phyloP scores from a whole-genome alignment of 2,888 invertebrate genomes.

The Agonopterix arenella region DNA sequence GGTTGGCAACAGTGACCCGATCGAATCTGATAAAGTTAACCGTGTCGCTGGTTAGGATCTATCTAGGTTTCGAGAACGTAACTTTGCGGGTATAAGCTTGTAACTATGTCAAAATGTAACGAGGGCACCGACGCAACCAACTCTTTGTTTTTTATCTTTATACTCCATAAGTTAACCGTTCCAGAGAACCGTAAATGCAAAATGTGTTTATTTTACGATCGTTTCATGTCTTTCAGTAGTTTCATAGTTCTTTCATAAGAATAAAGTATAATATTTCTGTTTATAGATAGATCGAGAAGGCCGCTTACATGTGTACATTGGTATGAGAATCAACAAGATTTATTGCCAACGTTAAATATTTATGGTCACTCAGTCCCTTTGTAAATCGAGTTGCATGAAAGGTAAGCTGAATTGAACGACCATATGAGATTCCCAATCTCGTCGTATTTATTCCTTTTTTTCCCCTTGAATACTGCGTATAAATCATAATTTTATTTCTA shows the following conservation, averaged over 20 bases:
- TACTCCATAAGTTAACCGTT: constrained; percentile 9
- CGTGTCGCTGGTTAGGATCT: constrained; percentile 57
- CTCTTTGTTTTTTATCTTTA: constrained; percentile 24
- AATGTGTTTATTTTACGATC: constrained; percentile 8
- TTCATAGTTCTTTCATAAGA: constrained; percentile 33
- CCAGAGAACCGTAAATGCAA: constrained; percentile 3
- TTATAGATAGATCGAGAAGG: constrained; percentile 41
- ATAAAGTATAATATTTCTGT: constrained; percentile 25
- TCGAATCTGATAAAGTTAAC: constrained; percentile 57
- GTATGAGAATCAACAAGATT: constrained; percentile 35
- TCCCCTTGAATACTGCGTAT: too few relatives aligned
- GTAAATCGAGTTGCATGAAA: constrained; percentile 30
- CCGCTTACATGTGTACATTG: constrained; percentile 22
- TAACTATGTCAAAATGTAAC: constrained; percentile 50
- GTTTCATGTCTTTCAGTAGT: constrained; percentile 10
- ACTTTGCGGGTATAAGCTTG: constrained; percentile 45
- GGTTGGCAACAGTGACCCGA: constrained; percentile 18
- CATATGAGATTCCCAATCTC: background rate
- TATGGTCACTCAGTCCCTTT: constrained; percentile 31
- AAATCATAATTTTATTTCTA: too few relatives aligned
- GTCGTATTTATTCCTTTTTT: too few relatives aligned
- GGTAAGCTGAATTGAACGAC: constrained; percentile 1
- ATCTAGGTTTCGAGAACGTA: constrained; percentile 55
- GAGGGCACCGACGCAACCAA: constrained; percentile 30
- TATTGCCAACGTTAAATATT: constrained; percentile 38